Conservation (phyloP, 2,113 vertebrate species). For the Lophius piscatorius region DNA sequence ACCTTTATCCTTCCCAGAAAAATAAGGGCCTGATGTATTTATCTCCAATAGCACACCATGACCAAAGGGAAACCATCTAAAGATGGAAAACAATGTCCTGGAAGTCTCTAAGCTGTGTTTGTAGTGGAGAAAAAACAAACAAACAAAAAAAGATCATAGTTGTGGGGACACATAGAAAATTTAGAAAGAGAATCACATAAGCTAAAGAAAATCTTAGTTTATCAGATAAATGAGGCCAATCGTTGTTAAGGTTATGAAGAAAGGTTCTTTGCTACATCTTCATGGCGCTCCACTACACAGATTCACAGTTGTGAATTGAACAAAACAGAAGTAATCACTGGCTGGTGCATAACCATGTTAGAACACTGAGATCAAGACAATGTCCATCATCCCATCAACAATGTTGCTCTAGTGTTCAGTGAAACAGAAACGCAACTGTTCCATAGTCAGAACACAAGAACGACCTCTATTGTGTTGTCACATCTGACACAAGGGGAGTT, state of each 20-base stretch:
- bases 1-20: conserved; percentile 73
- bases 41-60: conserved; percentile 63
- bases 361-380: conserved; percentile 63
- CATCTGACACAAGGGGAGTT: conserved; percentile 71
- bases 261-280: conserved; percentile 1
- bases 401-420: conserved; percentile 57
- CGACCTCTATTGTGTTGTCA: conserved; percentile 66
- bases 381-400: conserved; percentile 64
- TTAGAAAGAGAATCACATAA: conserved; percentile 3
- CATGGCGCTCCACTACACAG: neutral
- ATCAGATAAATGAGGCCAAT: conserved; percentile 11
- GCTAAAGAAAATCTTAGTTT: too few relatives aligned
- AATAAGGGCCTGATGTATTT: conserved; percentile 61
- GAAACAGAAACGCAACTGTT: conserved; percentile 65
- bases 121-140: conserved; percentile 37
- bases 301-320: conserved; percentile 8
- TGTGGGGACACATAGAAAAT: neutral
- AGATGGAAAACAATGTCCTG: conserved; percentile 73
- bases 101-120: conserved; percentile 70
- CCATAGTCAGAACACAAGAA: conserved; percentile 62
- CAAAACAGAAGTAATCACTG: conserved; percentile 27
- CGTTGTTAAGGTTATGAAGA: conserved; percentile 8
- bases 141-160: conserved; percentile 9
- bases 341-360: conserved; percentile 44
- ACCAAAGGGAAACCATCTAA: conserved; percentile 63